Evolutionary conservation across 92 coral and sea anemone genomes (phyloP).

Genomic region (Diadumene lineata): DNA sequence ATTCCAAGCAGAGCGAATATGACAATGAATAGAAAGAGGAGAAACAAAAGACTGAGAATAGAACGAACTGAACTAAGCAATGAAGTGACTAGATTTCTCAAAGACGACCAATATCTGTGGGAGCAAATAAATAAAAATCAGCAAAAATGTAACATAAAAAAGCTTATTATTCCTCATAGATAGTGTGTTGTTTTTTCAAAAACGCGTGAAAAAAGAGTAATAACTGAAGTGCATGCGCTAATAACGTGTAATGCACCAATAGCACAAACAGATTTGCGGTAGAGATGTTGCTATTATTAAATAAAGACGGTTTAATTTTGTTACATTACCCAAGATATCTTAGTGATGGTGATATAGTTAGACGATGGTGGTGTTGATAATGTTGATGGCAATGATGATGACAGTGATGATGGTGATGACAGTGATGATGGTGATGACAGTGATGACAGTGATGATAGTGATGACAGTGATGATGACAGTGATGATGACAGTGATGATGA

Average conservation of each 20-base stretch:
- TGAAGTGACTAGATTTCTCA: slow-evolving; percentile 95
- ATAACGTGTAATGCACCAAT: no score
- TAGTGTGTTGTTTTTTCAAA: no score
- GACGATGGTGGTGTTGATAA: neutral
- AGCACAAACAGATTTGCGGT: no score
- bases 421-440: slow-evolving; percentile 9
- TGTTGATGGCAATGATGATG: neutral
- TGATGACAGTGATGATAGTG: neutral
- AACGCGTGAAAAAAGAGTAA: no score
- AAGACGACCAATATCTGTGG: slow-evolving; percentile 95
- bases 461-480: neutral
- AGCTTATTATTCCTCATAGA: no score
- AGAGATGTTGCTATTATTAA: no score
- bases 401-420: neutral
- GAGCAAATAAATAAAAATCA: neutral
- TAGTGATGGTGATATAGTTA: neutral
- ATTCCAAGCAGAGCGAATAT: slow-evolving; percentile 98
- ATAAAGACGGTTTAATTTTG: no score
- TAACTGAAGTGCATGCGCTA: no score
- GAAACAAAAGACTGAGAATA: slow-evolving; percentile 91
- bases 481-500: slow-evolving; percentile 3
- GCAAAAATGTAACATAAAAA: neutral
- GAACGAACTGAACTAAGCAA: slow-evolving; percentile 93
- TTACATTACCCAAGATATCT: no score
- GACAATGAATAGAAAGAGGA: slow-evolving; percentile 93